Evolutionary conservation across 2,113 vertebrate species (phyloP).

Genomic region (Aphyosemion australe): DNA sequence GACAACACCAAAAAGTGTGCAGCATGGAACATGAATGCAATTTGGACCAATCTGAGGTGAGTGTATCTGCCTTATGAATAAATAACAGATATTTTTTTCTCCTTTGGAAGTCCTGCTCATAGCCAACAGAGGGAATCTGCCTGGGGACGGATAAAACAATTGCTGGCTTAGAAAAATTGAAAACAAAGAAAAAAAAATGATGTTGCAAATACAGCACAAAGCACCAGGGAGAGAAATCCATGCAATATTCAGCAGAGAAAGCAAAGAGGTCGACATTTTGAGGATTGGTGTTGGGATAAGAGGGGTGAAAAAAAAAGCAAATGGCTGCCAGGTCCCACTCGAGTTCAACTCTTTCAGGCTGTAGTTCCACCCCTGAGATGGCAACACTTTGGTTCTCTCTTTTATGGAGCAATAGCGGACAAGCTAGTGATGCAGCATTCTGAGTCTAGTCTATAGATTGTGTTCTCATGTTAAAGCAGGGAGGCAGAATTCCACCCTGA

Average conservation of each 20-base stretch:
- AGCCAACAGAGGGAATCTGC: constrained; percentile 53
- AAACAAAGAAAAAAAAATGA: constrained; percentile 45
- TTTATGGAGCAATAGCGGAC: constrained; percentile 23
- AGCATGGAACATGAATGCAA: constrained; percentile 64
- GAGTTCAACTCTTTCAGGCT: constrained; percentile 11
- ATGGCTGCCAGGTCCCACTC: constrained; percentile 38
- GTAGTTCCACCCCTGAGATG: constrained; percentile 10
- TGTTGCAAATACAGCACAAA: constrained; percentile 41
- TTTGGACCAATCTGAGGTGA: constrained; percentile 73
- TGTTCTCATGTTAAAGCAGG: constrained; percentile 27
- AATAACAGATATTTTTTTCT: constrained; percentile 44
- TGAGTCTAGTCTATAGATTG: constrained; percentile 24
- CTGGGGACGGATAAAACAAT: constrained; percentile 63
- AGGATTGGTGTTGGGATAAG: constrained; percentile 17
- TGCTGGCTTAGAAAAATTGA: constrained; percentile 54
- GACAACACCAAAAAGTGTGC: constrained; percentile 37
- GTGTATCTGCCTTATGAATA: constrained; percentile 69
- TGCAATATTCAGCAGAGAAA: constrained; percentile 56
- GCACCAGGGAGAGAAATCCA: constrained; percentile 29
- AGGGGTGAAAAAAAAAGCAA: constrained; percentile 22
- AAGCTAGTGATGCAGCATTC: constrained; percentile 11
- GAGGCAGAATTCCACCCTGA: constrained; percentile 38
- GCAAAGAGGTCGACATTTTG: constrained; percentile 55
- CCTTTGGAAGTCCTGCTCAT: constrained; percentile 49
- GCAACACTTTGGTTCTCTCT: neutral